Conservation (phyloP, 2,888 invertebrate genomes). For the Elysia crispata region DNA sequence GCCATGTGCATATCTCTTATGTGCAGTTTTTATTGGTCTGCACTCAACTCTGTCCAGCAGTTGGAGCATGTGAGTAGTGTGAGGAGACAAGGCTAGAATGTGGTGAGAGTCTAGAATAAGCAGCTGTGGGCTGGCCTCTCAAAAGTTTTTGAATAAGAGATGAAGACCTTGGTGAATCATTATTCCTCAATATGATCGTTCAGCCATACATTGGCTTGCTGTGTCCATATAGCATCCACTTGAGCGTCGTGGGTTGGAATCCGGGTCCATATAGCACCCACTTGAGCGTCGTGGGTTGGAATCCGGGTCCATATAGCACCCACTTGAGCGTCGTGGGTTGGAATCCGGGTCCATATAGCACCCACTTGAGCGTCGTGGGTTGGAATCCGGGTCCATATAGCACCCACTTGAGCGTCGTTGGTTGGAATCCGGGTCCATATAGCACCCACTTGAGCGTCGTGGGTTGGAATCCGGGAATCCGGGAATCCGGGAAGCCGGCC, state of each 20-base stretch:
- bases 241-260: conserved; percentile 50
- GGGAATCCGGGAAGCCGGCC: no score
- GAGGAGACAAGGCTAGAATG: neutral
- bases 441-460: no score
- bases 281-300: no score
- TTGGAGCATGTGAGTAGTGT: neutral
- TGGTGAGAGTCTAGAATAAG: conserved; percentile 57
- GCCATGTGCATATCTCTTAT: conserved; percentile 22
- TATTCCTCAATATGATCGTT: conserved; percentile 53
- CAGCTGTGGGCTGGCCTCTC: conserved; percentile 56
- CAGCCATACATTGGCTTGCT: conserved; percentile 59
- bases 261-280: no score
- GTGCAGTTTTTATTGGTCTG: neutral
- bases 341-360: no score
- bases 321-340: no score
- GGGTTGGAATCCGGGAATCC: no score
- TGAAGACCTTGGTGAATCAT: conserved; percentile 57
- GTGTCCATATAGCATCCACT: conserved; percentile 50
- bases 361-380: no score
- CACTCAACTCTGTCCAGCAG: neutral
- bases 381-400: no score
- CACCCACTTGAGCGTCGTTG: conserved; percentile 49
- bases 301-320: no score
- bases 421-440: neutral
- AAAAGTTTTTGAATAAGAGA: conserved; percentile 56